phyloP scores from a whole-genome alignment of 2,113 vertebrate species.

The Oxyura jamaicensis region DNA sequence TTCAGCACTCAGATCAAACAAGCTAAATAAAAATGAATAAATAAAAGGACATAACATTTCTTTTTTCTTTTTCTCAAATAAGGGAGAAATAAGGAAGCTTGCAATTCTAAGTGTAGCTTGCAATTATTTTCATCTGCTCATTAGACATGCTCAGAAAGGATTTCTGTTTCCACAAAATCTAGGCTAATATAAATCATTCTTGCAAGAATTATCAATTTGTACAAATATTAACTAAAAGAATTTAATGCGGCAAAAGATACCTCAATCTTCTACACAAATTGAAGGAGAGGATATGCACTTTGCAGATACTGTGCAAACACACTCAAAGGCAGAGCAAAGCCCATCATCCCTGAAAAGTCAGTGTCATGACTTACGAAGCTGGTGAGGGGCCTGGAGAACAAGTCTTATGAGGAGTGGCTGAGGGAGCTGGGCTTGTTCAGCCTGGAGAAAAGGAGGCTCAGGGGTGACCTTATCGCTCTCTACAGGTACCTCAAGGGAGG shows the following conservation, averaged over 20 bases:
- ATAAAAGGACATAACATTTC: background rate
- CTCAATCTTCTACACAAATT: background rate
- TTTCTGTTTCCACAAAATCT: background rate
- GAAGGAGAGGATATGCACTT: background rate
- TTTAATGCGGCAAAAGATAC: background rate
- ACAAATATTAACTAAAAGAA: background rate
- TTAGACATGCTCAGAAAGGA: background rate
- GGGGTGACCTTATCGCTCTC: too few relatives aligned
- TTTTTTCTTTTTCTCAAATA: background rate
- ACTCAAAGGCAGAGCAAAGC: background rate
- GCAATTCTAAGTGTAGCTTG: background rate
- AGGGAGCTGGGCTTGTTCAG: too few relatives aligned
- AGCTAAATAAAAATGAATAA: background rate
- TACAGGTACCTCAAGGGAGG: too few relatives aligned
- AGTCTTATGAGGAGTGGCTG: too few relatives aligned
- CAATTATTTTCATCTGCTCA: background rate
- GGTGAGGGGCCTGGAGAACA: too few relatives aligned
- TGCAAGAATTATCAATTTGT: background rate
- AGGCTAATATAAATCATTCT: background rate
- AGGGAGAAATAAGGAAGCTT: background rate
- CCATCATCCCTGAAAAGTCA: background rate
- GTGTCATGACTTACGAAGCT: too few relatives aligned
- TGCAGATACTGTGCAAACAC: background rate
- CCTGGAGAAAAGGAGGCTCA: too few relatives aligned
- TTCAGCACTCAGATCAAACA: background rate